Evolutionary conservation across 2,113 vertebrate genomes (phyloP).

Genomic region (Podarcis cretensis): DNA sequence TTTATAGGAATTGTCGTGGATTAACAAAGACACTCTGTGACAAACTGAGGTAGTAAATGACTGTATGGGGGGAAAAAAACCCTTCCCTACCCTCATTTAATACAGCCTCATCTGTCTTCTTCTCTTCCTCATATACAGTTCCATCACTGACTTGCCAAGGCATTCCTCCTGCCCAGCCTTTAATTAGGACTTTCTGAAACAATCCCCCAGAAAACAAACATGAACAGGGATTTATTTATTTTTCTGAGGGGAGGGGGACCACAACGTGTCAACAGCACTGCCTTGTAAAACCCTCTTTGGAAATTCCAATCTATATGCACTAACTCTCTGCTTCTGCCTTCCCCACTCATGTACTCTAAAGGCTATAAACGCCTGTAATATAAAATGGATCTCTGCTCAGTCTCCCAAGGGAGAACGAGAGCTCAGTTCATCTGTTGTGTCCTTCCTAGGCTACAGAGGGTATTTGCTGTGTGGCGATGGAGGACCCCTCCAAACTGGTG

Average conservation of each 20-base stretch:
- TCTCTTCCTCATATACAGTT: not conserved
- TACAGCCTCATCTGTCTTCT: not conserved
- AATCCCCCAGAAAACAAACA: not conserved
- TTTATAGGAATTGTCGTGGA: not conserved
- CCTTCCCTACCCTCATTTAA: not conserved
- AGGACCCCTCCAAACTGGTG: not conserved
- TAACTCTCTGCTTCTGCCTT: not conserved
- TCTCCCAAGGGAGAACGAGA: not conserved
- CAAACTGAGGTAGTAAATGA: not conserved
- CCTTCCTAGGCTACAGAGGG: not conserved
- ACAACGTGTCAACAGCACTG: not conserved
- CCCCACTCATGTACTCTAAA: not conserved
- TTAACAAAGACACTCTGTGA: not conserved
- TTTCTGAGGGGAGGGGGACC: too few relatives aligned
- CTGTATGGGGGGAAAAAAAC: not conserved
- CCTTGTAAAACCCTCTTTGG: not conserved
- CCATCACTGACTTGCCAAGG: not conserved
- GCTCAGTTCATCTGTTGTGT: not conserved
- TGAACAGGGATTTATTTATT: not conserved
- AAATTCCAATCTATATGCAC: slow-evolving; percentile 12
- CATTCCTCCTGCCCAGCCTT: not conserved
- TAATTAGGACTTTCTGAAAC: not conserved
- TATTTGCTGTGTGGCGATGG: not conserved
- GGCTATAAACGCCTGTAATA: slow-evolving; percentile 2
- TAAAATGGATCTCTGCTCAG: not conserved